phyloP scores from a whole-genome alignment of 2,797 vertebrate species.

The Morus bassanus region DNA sequence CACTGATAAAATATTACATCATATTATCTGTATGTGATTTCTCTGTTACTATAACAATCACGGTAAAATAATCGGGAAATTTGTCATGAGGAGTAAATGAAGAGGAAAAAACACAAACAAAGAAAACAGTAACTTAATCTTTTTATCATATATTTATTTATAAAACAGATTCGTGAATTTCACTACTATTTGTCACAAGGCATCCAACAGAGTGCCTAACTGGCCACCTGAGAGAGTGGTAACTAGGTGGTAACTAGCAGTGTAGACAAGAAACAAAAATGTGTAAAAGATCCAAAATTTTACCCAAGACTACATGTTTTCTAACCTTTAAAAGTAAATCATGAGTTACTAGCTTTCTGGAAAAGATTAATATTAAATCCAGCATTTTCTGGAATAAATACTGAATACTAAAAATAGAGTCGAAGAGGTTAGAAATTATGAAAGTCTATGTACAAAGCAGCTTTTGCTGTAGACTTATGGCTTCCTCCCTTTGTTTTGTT shows the following conservation, averaged over 20 bases:
- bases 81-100: not conserved
- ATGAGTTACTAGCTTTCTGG: not conserved
- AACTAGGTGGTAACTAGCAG: not conserved
- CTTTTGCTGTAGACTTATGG: not conserved
- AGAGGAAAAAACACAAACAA: not conserved
- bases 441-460: not conserved
- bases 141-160: not conserved
- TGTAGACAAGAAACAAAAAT: not conserved
- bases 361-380: not conserved
- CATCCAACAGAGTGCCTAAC: not conserved
- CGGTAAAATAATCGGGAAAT: not conserved
- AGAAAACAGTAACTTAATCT: not conserved
- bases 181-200: not conserved
- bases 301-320: not conserved
- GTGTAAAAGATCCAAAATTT: not conserved
- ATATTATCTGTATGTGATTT: not conserved
- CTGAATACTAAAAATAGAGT: not conserved
- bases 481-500: not conserved
- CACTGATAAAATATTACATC: not conserved
- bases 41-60: not conserved
- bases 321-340: not conserved
- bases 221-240: not conserved
- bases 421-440: not conserved
- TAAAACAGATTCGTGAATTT: not conserved
- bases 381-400: not conserved